Percentiles rank a stretch among this genome's conserved stretches.
phyloP scores from a whole-genome alignment of 2,797 vertebrate genomes.

The Heteromormyrus szaboi region DNA sequence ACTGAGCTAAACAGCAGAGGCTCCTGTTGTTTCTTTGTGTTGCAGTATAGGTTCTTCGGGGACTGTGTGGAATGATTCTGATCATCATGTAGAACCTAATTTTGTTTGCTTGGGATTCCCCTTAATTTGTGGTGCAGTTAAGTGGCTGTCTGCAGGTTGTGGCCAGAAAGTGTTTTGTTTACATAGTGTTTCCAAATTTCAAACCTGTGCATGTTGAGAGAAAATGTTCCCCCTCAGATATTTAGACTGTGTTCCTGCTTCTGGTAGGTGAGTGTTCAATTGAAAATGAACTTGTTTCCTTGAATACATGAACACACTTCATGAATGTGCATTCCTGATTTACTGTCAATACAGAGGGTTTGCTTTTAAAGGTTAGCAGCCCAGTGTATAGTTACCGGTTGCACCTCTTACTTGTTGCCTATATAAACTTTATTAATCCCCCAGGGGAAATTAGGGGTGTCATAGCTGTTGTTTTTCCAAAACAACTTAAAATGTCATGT shows the following conservation, averaged over 20 bases:
- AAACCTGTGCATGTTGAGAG: neutral
- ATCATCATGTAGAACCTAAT: neutral
- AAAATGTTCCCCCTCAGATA: neutral
- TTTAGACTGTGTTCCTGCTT: neutral
- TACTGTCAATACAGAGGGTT: neutral
- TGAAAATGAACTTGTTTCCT: neutral
- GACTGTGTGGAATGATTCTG: neutral
- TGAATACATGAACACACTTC: neutral
- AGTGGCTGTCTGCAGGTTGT: neutral
- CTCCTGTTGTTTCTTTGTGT: neutral
- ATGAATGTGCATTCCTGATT: neutral
- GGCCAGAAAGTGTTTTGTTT: neutral
- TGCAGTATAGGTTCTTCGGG: neutral
- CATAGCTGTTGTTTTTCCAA: neutral
- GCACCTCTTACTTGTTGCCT: neutral
- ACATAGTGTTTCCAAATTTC: neutral
- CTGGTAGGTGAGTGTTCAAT: neutral
- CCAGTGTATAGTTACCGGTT: neutral
- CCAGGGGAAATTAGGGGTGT: neutral
- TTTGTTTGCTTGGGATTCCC: neutral
- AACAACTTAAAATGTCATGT: neutral
- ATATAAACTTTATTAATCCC: neutral
- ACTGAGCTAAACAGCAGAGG: neutral
- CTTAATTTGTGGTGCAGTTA: neutral
- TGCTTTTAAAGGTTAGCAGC: neutral